Conservation (phyloP, 2,888 invertebrate species). For the Antitype chi region DNA sequence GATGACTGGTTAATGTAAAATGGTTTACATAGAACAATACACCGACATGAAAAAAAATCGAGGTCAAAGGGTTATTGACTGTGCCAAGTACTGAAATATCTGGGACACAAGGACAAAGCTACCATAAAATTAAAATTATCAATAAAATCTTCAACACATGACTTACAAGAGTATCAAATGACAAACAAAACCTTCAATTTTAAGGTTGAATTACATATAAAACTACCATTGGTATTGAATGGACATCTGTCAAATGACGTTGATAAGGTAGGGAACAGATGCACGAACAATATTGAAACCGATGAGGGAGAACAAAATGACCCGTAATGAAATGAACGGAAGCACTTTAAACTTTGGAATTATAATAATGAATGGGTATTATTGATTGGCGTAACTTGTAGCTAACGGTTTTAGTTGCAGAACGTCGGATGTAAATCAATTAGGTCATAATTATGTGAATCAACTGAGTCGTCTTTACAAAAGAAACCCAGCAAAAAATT, state of each 20-base stretch:
- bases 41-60: neutral
- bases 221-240: slow-evolving; percentile 49
- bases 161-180: slow-evolving; percentile 49
- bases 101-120: neutral
- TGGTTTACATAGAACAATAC: slow-evolving; percentile 6
- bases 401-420: slow-evolving; percentile 41
- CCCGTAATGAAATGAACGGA: slow-evolving; percentile 62
- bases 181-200: slow-evolving; percentile 54
- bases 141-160: slow-evolving; percentile 14
- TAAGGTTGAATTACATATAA: slow-evolving; percentile 60
- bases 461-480: neutral
- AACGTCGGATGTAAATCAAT: neutral
- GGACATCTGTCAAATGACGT: slow-evolving; percentile 70
- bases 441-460: neutral
- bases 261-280: slow-evolving; percentile 61
- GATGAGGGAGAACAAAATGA: slow-evolving; percentile 62
- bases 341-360: slow-evolving; percentile 63
- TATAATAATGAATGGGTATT: slow-evolving; percentile 58
- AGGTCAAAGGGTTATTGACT: neutral
- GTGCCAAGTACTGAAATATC: slow-evolving; percentile 9
- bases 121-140: neutral
- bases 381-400: slow-evolving; percentile 50
- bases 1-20: slow-evolving; percentile 1
- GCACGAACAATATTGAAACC: slow-evolving; percentile 55
- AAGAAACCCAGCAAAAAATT: neutral